Evolutionary conservation across 1,140 invertebrate genomes (phyloP).

Genomic region (Pararge aegeria): DNA sequence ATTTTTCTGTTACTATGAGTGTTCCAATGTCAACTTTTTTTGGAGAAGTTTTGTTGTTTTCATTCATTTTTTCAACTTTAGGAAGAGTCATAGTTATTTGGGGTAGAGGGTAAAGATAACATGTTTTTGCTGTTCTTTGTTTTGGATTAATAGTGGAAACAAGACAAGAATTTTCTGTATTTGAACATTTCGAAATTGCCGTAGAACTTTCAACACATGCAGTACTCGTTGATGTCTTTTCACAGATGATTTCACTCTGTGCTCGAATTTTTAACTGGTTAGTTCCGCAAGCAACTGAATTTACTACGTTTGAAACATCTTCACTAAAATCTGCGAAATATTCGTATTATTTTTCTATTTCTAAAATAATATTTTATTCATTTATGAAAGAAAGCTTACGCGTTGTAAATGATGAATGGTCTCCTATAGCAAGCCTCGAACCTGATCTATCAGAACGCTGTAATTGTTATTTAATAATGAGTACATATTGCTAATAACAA

Average conservation of each 20-base stretch:
- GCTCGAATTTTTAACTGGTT: slow-evolving; percentile 25
- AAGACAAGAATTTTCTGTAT: slow-evolving; percentile 29
- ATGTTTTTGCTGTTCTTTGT: slow-evolving; percentile 46
- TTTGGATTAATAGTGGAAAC: slow-evolving; percentile 25
- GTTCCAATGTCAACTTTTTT: slow-evolving; percentile 54
- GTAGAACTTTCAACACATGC: slow-evolving; percentile 37
- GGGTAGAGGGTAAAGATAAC: slow-evolving; percentile 47
- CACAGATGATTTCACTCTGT: slow-evolving; percentile 33
- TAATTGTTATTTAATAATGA: slow-evolving; percentile 4
- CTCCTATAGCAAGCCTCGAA: slow-evolving; percentile 57
- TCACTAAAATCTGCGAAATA: slow-evolving; percentile 41
- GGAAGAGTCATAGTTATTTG: slow-evolving; percentile 54
- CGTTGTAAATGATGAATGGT: slow-evolving; percentile 58
- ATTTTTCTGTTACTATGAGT: slow-evolving; percentile 44
- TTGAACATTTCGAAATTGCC: slow-evolving; percentile 41
- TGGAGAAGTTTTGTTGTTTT: slow-evolving; percentile 34
- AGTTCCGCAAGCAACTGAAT: slow-evolving; percentile 31
- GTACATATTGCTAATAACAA: not conserved
- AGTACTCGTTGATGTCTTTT: slow-evolving; percentile 34
- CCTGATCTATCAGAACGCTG: slow-evolving; percentile 53
- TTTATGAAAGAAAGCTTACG: slow-evolving; percentile 41
- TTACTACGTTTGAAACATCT: slow-evolving; percentile 39
- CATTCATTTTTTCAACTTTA: slow-evolving; percentile 39
- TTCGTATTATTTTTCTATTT: not conserved
- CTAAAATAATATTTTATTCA: not conserved